Conservation (phyloP, 2,797 vertebrate species). For the Schizopygopsis malacanthus region DNA sequence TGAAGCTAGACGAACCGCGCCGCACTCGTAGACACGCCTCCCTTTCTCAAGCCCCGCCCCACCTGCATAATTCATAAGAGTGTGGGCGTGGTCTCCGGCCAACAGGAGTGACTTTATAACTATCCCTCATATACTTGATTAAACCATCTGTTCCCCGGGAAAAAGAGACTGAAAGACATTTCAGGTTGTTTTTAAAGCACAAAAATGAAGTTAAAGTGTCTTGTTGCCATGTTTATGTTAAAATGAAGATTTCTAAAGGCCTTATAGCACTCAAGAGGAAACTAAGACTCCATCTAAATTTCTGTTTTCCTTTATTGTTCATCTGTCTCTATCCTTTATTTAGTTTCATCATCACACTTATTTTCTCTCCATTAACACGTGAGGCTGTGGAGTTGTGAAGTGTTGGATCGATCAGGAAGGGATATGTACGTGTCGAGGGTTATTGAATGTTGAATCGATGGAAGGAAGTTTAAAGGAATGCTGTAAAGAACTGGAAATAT, state of each 20-base stretch:
- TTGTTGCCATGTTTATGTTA: constrained; percentile 54
- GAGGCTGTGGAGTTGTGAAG: constrained; percentile 38
- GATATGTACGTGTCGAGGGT: constrained; percentile 17
- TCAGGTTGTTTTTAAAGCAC: constrained; percentile 58
- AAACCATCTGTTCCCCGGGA: constrained; percentile 29
- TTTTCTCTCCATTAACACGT: neutral
- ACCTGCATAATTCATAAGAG: constrained; percentile 66
- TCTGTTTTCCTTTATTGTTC: neutral
- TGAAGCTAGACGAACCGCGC: constrained; percentile 75
- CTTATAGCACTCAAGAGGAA: constrained; percentile 60
- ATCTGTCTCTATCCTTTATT: neutral
- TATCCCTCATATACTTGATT: neutral
- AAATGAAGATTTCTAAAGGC: constrained; percentile 54
- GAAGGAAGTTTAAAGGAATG: neutral
- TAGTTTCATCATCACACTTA: neutral
- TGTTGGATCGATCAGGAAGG: neutral
- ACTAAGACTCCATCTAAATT: neutral
- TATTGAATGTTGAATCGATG: constrained; percentile 3
- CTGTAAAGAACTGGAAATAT: neutral
- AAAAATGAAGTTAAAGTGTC: constrained; percentile 55
- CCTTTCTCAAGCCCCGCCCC: constrained; percentile 60
- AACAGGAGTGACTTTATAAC: neutral
- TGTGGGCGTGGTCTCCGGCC: neutral
- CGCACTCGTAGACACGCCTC: constrained; percentile 64
- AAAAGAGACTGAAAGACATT: neutral